phyloP scores from a whole-genome alignment of 2,797 vertebrate genomes.

The Chloroceryle inda region DNA sequence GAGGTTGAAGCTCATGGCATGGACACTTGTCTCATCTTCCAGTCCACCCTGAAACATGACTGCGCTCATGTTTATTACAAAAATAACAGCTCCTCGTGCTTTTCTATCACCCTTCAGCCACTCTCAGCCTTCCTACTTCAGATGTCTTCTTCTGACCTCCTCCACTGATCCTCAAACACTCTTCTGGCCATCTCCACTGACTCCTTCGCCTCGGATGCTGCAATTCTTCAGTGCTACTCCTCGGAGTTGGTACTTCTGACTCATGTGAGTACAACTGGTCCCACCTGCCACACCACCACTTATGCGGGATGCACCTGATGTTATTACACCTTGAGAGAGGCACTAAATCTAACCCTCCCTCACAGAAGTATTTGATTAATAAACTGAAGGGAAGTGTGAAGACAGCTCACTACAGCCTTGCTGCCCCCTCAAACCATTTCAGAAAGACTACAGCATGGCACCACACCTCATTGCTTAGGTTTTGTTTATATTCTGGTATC shows the following conservation, averaged over 20 bases:
- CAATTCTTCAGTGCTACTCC: background rate
- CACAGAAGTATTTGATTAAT: background rate
- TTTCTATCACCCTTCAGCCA: background rate
- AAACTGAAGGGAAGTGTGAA: background rate
- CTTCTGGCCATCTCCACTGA: background rate
- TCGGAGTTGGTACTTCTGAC: background rate
- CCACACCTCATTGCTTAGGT: background rate
- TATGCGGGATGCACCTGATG: background rate
- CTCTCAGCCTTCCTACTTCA: background rate
- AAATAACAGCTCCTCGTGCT: background rate
- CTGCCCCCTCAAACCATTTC: background rate
- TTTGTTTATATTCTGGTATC: background rate
- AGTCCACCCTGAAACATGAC: background rate
- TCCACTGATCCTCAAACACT: background rate
- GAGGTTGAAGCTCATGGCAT: background rate
- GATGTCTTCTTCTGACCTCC: background rate
- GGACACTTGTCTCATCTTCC: background rate
- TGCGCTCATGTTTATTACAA: background rate
- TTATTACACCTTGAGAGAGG: background rate
- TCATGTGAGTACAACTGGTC: slow-evolving; percentile 23
- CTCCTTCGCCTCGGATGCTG: background rate
- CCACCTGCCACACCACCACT: background rate
- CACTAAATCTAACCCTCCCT: background rate
- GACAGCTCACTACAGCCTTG: background rate
- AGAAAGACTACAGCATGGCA: background rate